phyloP scores from a whole-genome alignment of 2,113 vertebrate species.

The Calonectris borealis region DNA sequence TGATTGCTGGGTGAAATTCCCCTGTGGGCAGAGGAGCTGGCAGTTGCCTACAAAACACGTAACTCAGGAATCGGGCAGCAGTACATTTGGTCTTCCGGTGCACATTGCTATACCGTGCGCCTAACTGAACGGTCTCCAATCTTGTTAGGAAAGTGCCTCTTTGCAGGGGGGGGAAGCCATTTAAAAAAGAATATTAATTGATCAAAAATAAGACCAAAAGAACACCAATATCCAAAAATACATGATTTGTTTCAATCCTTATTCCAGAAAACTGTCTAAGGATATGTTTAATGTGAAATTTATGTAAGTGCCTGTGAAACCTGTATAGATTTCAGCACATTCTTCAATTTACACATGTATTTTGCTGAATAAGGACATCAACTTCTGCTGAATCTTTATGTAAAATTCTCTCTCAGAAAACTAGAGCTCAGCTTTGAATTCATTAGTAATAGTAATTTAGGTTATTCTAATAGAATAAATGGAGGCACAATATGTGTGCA shows the following conservation, averaged over 20 bases:
- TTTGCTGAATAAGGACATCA: background rate
- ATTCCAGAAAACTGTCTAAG: background rate
- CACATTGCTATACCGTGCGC: rapidly evolving
- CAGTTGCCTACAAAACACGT: background rate
- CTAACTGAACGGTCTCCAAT: background rate
- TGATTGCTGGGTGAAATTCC: background rate
- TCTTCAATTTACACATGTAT: background rate
- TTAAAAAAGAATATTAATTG: background rate
- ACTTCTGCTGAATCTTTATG: background rate
- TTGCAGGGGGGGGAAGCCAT: background rate
- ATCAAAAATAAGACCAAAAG: background rate
- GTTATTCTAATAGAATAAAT: background rate
- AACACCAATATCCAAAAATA: background rate
- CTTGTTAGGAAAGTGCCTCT: background rate
- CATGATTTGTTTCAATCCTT: background rate
- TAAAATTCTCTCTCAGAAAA: background rate
- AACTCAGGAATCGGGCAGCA: background rate
- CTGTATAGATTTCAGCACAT: background rate
- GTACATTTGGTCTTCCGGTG: background rate
- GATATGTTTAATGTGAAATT: background rate
- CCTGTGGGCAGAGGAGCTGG: background rate
- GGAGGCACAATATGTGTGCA: background rate
- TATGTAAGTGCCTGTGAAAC: background rate
- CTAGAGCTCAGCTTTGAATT: constrained; percentile 1
- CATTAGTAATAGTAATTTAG: constrained; percentile 10